Evolutionary conservation across 2,888 invertebrate genomes (phyloP).

Genomic region (Dasysyrphus albostriatus): DNA sequence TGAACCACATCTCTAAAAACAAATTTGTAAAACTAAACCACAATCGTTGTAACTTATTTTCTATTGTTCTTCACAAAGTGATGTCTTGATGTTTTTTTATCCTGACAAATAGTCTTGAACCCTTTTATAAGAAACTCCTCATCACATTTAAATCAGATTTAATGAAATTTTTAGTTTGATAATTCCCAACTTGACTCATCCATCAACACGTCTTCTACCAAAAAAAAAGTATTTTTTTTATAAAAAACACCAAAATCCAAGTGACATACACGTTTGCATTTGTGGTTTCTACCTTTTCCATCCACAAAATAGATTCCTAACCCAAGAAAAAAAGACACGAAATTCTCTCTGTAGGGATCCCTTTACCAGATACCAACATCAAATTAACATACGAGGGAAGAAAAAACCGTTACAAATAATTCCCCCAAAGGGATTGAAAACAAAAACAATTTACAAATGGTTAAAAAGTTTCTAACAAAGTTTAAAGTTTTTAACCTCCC

Average conservation of each 20-base stretch:
- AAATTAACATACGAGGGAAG: slow-evolving; percentile 32
- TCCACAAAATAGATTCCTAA: not conserved
- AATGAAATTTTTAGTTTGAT: slow-evolving; percentile 27
- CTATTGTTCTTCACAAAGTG: not conserved
- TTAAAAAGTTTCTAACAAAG: slow-evolving; percentile 48
- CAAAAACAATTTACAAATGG: slow-evolving; percentile 39
- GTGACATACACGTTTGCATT: slow-evolving; percentile 25
- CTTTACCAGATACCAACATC: slow-evolving; percentile 1
- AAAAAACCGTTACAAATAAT: not conserved
- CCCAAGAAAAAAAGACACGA: not conserved
- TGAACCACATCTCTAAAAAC: not conserved
- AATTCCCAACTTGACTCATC: slow-evolving; percentile 9
- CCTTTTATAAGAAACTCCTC: not conserved
- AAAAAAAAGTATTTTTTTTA: not conserved
- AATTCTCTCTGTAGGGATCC: not conserved
- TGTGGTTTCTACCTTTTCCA: slow-evolving; percentile 16
- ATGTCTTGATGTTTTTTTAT: not conserved
- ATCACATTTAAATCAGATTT: slow-evolving; percentile 20
- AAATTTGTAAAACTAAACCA: not conserved
- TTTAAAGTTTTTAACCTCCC: slow-evolving; percentile 30
- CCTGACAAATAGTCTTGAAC: not conserved
- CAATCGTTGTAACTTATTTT: not conserved
- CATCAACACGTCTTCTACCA: not conserved
- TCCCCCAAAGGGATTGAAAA: slow-evolving; percentile 25
- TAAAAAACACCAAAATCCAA: slow-evolving; percentile 30